Evolutionary conservation across 2,113 vertebrate genomes (phyloP).

Genomic region (Xiphophorus couchianus): DNA sequence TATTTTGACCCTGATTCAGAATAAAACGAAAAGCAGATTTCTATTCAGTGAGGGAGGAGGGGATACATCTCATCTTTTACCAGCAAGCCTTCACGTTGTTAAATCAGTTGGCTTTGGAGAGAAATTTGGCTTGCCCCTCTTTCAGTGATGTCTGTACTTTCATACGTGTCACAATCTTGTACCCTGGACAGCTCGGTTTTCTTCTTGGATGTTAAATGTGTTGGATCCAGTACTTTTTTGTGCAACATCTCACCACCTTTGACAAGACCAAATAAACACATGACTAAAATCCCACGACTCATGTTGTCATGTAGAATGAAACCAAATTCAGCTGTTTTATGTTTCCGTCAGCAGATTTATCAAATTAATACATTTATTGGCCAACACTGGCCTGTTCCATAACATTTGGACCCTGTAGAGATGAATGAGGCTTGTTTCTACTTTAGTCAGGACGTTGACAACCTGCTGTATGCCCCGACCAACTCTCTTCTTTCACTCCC

Average conservation of each 20-base stretch:
- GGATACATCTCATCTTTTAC: slow-evolving; percentile 50
- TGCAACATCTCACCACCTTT: slow-evolving; percentile 68
- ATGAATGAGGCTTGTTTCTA: background rate
- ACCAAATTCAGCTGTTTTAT: slow-evolving; percentile 28
- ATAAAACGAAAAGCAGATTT: slow-evolving; percentile 38
- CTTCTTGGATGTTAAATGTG: slow-evolving; percentile 50
- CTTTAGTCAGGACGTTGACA: slow-evolving; percentile 18
- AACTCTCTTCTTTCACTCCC: slow-evolving; percentile 31
- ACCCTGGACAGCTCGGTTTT: slow-evolving; percentile 38
- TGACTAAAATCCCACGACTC: slow-evolving; percentile 58
- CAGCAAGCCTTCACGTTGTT: slow-evolving; percentile 67
- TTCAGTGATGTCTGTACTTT: slow-evolving; percentile 35
- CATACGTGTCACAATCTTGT: slow-evolving; percentile 45
- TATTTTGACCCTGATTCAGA: slow-evolving; percentile 38
- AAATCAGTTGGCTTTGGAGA: slow-evolving; percentile 41
- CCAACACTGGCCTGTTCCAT: background rate
- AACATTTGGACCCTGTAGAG: background rate
- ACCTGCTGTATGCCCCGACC: slow-evolving; percentile 13
- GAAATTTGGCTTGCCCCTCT: slow-evolving; percentile 46
- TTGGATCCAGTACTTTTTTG: slow-evolving; percentile 45
- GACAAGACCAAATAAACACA: slow-evolving; percentile 78
- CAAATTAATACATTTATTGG: background rate
- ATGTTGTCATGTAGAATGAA: slow-evolving; percentile 50
- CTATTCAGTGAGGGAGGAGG: slow-evolving; percentile 14
- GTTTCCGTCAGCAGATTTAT: background rate